Evolutionary conservation across 2,888 invertebrate genomes (phyloP).

Genomic region (Corbicula japonica): DNA sequence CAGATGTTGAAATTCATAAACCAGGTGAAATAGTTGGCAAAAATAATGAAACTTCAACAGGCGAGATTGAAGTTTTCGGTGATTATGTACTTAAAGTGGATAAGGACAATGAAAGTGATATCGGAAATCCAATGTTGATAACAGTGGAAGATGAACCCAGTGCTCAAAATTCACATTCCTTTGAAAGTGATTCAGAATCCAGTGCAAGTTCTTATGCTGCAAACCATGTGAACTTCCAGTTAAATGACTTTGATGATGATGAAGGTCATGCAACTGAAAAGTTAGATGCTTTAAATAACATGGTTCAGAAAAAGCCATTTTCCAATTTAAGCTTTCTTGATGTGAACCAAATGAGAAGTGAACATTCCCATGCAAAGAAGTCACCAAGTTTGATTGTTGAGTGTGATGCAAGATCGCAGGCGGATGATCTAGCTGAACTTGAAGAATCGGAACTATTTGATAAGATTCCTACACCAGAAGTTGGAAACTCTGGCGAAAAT

Average conservation of each 20-base stretch:
- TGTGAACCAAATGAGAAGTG: not conserved
- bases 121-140: slow-evolving; percentile 3
- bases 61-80: no score
- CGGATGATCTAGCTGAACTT: slow-evolving; percentile 65
- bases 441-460: slow-evolving; percentile 71
- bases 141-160: not conserved
- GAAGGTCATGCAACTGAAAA: not conserved
- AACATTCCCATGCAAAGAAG: slow-evolving; percentile 50
- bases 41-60: no score
- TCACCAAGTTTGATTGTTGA: slow-evolving; percentile 62
- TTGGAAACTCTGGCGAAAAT: slow-evolving; percentile 50
- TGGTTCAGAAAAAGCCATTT: slow-evolving; percentile 1
- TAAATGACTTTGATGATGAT: slow-evolving; percentile 11
- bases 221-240: slow-evolving; percentile 29
- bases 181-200: not conserved
- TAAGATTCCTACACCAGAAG: slow-evolving; percentile 62
- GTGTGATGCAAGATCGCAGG: slow-evolving; percentile 43
- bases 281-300: not conserved
- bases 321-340: slow-evolving; percentile 12
- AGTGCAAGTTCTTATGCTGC: no score
- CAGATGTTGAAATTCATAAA: no score
- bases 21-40: no score
- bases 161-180: slow-evolving; percentile 24
- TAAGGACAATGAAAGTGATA: no score
- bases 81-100: no score